Base-by-base conservation (phyloP, 2,113 vertebrate species). In the Conger conger region DNA sequence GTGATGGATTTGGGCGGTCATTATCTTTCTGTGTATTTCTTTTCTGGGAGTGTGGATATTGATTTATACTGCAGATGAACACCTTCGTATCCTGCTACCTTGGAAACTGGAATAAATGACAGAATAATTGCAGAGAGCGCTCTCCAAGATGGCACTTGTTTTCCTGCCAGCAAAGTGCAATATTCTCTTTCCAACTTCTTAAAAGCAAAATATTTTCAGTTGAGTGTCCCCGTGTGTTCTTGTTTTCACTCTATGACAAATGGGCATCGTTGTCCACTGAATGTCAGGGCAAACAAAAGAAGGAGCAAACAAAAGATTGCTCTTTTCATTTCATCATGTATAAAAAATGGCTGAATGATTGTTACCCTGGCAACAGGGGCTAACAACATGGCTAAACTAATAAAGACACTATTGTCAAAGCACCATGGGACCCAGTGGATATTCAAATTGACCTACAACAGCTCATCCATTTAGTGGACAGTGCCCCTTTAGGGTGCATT, bases 361-460 rank as follows among this genome's bases (percentile, higher is more conserved):
- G 88, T 91, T 91, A 89, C 88, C 89, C 50, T 89, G 88, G 86
- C 86, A 90, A 90, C 90, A 86, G 85, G 87, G 79, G 76, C 82
- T 86, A 87, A 86, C 85, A 60, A 87, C 87, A 81, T 27, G 42
- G 84, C 86, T 84, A 82, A 78, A 81, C 80, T 83, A 86, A 81
- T 82, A 80, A 83, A 42, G 82, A 33, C 63, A 76, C 57, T 73
- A 38, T 83, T 40, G 82, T 73, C 60, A 73, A 73, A 83, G 36
- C 16, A 54, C 38, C 37, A 36, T 83, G 82, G 82, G 37, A 76
- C 27, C 36, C 37, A 54, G 53, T n/a, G 50, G 37, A 68, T 30
- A 82, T 82, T 82, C 54, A 36, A 23, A 82, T 15, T 38, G 33
- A 36, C n/a, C 50, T 54, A 27, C 80, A 53, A 37, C 50, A 36